Evolutionary conservation across 2,888 invertebrate species (phyloP).

Genomic region (Zhuqinia jingwanae): DNA sequence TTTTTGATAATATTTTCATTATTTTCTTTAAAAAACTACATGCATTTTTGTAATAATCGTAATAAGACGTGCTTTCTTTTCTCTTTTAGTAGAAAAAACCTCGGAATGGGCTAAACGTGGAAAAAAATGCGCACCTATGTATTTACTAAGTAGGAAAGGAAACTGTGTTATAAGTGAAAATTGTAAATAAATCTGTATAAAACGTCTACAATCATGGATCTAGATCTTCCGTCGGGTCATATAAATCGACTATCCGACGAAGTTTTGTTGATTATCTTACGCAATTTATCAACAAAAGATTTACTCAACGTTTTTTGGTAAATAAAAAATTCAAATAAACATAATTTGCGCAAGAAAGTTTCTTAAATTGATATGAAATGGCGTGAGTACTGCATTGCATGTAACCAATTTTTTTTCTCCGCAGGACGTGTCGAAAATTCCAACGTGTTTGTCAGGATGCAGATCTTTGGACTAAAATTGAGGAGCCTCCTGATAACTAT

Average conservation of each 20-base stretch:
- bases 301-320: conserved; percentile 73
- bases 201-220: conserved; percentile 50
- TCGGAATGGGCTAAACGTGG: neutral
- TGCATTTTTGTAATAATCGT: no score
- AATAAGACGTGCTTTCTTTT: no score
- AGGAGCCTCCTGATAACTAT: conserved; percentile 73
- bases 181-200: conserved; percentile 30
- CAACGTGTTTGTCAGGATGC: conserved; percentile 73
- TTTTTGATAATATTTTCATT: no score
- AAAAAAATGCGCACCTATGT: neutral
- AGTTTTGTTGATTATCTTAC: conserved; percentile 78
- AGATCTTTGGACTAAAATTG: conserved; percentile 74
- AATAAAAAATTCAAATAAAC: neutral
- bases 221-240: conserved; percentile 57
- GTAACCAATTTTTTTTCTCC: neutral
- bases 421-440: conserved; percentile 74
- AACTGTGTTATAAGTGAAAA: neutral
- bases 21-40: no score
- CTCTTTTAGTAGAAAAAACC: no score
- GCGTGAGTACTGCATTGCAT: neutral
- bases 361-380: no score
- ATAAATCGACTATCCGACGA: conserved; percentile 76
- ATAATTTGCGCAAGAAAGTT: no score
- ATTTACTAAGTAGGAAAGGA: neutral
- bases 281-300: conserved; percentile 70